Evolutionary conservation across 1,140 invertebrate species (phyloP), one percentile per base, ranked within the genome.

Genomic region (Hylyphantes graminicola): DNA sequence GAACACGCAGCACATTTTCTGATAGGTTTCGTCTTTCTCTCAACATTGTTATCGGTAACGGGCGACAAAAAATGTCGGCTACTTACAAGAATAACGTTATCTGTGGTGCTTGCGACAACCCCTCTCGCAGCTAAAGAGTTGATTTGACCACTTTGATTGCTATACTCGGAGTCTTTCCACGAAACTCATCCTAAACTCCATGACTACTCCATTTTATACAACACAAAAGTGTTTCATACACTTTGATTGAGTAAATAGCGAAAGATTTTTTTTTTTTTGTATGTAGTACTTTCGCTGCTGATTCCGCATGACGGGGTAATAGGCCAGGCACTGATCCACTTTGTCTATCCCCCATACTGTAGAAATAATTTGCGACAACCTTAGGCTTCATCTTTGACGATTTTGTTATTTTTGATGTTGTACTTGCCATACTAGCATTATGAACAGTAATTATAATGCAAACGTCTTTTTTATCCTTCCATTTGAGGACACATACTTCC

Each of bases 281-380:
- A n/a, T 75, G 21, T 75, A 75, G 13, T 57, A 75, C 21, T 75
- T 75, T 57, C 21, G 55, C 21, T 75, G 73, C 17, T 59, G 53
- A 17, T 57, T 75, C 59, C 55, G 51, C 8, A 59, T 35, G 8
- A 55, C 17, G 17, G 53, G 53, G 54, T 75, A 75, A 17, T 75
- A 75, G 9, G 73, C 5, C 51, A 75, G 15, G 19, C 73, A 57
- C 21, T 57, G 54, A 59, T 75, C 73, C 11, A 53, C 53, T 21
- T 19, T 55, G 19, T 57, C 51, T 9, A 55, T 35, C 35, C 35
- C 73, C 73, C 73, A 55, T 75, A 2, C 13, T 75, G 9, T 12
- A 2, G 35, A 57, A 57, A 12, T 75, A 75, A 7, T 72, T 4
- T 10, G 59, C 19, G 9, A 75, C 59, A 17, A 55, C 73, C 54